Base-by-base conservation (phyloP, 2,888 invertebrate species). In the Athrips mouffetella region DNA sequence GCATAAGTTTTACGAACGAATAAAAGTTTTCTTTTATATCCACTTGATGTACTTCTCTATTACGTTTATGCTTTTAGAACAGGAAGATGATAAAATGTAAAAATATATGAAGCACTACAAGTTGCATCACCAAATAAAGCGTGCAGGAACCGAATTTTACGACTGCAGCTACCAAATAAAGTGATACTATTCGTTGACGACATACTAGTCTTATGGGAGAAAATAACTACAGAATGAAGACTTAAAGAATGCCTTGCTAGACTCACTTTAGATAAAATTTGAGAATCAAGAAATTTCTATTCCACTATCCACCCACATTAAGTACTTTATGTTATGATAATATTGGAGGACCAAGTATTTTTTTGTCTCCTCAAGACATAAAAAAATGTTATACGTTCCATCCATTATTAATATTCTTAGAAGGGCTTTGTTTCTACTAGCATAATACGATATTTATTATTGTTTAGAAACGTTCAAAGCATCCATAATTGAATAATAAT, bases 101-200 rank as follows among this genome's bases (percentile, higher is more conserved):
- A 44, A 44, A 44, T 44, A 31, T 11, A 41, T 31, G 13, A 37
- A 21, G 44, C 44, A 44, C 20, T 31, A 21, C 18, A 31, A 21
- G 44, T 44, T 44, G 44, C 44, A 44, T 31, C 44, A 44, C 21
- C n/a, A n/a, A 18, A 21, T 11, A 31, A 44, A n/a, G n/a, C n/a
- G n/a, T 20, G 29, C 29, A 29, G n/a, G 15, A 18, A 29, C 29
- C 15, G 29, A n/a, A 30, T 27, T 42, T 42, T 42, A 42, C 29
- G 42, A 42, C 18, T 29, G 42, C 37, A 37, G 6, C 20, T 37
- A 18, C n/a, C n/a, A 18, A 21, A 37, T 37, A 37, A 10, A 10
- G 35, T 35, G 18, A 18, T 10, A n/a, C n/a, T n/a, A n/a, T n/a
- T n/a, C n/a, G 8, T 7, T 10, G 18, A 35, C 16, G 33, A 35